Evolutionary conservation across 2,113 vertebrate species (phyloP), one percentile per base, ranked within the genome.

Genomic region (Nycticorax nycticorax): DNA sequence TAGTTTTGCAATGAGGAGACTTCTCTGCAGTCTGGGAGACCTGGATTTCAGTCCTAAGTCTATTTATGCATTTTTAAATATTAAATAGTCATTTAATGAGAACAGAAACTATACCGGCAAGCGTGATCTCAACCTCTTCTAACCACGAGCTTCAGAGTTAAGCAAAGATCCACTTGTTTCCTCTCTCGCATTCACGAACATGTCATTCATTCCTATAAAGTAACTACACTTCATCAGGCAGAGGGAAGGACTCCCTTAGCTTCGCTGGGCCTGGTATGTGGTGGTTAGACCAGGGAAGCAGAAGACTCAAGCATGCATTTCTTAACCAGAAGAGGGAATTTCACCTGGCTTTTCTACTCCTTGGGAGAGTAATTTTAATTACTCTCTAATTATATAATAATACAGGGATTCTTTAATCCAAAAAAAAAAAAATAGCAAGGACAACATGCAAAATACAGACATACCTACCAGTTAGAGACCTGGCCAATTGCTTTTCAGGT

Each of bases 321-420:
- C 88, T 93, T 50, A 64, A 75, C 16, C 14, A 28, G 39, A 76
- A 95, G 52, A 76, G 9, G 17, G 57, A 94, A 85, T 64, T 91
- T 37, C 48, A 68, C 68, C 39, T 62, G 47, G 73, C 59, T 92
- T 84, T 74, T 59, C 76, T 86, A 47, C 68, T 95, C 84, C 71
- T 92, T 59, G 23, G 37, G 26, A 71, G 55, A 63, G 11, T 67
- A 92, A 92, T 59, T 93, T 74, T 56, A 87, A 85, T 72, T 63
- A 60, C 47, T 67, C 60, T 52, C 43, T 68, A 84, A 87, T 81
- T 89, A 87, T 7, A 13, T 75, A 78, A 33, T 37, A 85, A 55
- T 50, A 81, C 9, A 43, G n/a, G 18, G 14, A 79, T 91, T 53
- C 48, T 47, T 95, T 74, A 9, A 87, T 33, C 3, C 19, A 45